These are phyloP conservation scores for Anthophora plumipes DNA, from an alignment of 2,888 invertebrate species.

Conservation along the genomic window DNA sequence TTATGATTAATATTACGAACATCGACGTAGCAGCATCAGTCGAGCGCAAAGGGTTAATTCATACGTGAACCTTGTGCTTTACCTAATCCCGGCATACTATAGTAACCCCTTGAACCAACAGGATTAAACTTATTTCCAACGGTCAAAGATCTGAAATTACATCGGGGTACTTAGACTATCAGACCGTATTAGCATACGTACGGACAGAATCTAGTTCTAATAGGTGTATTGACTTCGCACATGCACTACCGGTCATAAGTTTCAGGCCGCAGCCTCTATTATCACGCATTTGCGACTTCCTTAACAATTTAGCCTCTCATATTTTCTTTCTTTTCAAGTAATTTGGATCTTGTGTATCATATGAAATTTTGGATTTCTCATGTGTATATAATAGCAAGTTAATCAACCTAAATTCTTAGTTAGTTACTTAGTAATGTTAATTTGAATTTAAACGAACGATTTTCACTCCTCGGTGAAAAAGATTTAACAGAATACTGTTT, in stretches of 20 bases:
- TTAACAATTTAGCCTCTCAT: background rate
- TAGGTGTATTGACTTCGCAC: slow-evolving; percentile 39
- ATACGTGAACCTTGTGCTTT: background rate
- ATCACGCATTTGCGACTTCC: background rate
- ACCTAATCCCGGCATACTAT: background rate
- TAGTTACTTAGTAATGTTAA: no score
- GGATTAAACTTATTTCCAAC: slow-evolving; percentile 50
- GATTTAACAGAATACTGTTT: no score
- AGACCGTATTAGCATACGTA: slow-evolving; percentile 44
- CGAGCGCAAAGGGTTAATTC: background rate
- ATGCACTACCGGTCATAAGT: slow-evolving; percentile 12
- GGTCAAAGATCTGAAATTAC: slow-evolving; percentile 73
- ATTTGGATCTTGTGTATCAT: no score
- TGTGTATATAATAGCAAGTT: no score
- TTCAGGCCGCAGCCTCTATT: slow-evolving; percentile 6
- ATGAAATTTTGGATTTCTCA: no score
- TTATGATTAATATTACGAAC: no score
- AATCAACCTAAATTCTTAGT: no score
- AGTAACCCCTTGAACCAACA: slow-evolving; percentile 21
- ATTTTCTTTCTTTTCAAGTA: background rate
- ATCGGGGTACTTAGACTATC: slow-evolving; percentile 56
- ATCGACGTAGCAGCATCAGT: background rate
- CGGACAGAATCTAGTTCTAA: slow-evolving; percentile 43
- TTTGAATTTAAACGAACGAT: no score
- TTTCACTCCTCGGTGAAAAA: no score